These are phyloP conservation scores for Pycnonotus jocosus DNA, from an alignment of 2,113 vertebrate species.

Conservation along the genomic window DNA sequence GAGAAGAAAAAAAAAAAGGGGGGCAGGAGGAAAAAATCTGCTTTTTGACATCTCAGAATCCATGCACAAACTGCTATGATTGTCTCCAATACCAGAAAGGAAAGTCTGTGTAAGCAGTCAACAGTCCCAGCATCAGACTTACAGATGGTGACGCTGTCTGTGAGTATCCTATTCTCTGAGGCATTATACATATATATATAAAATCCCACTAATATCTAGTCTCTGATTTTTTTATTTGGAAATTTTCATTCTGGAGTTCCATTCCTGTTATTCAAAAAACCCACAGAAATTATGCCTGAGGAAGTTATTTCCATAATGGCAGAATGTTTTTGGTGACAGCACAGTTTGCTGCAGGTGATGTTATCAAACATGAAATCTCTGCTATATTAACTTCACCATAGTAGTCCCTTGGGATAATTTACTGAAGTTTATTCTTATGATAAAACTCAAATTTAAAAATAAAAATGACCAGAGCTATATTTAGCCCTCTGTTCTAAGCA, in stretches of 20 bases:
- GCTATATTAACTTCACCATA: neutral
- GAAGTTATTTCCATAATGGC: neutral
- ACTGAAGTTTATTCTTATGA: neutral
- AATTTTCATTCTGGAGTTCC: neutral
- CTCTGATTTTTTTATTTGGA: neutral
- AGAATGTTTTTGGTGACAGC: neutral
- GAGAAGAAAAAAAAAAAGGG: neutral
- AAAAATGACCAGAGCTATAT: conserved; percentile 15
- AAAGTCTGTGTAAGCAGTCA: neutral
- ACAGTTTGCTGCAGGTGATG: neutral
- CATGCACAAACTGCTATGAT: neutral
- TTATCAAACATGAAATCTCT: neutral
- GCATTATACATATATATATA: neutral
- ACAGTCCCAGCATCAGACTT: neutral
- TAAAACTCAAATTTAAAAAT: neutral
- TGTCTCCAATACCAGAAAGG: neutral
- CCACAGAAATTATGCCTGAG: neutral
- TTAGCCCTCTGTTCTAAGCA: neutral
- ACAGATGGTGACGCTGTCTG: neutral
- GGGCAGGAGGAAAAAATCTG: neutral
- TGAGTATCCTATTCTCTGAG: neutral
- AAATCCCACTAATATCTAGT: neutral
- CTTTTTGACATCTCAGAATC: neutral
- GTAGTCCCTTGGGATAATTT: neutral
- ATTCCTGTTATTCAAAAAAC: neutral